phyloP scores from a whole-genome alignment of 2,113 vertebrate genomes.

The Geococcyx californianus region DNA sequence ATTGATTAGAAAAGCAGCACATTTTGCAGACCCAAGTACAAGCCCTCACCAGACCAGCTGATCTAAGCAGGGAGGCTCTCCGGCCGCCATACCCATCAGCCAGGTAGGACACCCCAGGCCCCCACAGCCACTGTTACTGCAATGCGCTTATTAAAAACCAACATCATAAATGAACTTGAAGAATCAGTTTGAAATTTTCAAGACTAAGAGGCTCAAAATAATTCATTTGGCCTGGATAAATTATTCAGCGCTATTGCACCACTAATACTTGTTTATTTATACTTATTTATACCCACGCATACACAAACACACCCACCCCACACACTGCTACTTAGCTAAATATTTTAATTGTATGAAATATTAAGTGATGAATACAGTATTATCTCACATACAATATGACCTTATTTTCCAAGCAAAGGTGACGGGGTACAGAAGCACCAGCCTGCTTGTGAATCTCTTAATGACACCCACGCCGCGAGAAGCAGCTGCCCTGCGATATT shows the following conservation, averaged over 20 bases:
- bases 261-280: constrained; percentile 64
- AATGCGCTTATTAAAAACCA: neutral
- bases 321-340: constrained; percentile 35
- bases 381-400: neutral
- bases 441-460: neutral
- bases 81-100: neutral
- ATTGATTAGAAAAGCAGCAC: neutral
- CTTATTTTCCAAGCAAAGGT: constrained; percentile 25
- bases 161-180: neutral
- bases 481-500: neutral
- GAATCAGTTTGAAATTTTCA: constrained; percentile 31
- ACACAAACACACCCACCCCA: neutral
- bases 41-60: neutral
- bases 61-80: neutral
- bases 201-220: constrained; percentile 54
- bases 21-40: neutral
- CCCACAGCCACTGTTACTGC: neutral
- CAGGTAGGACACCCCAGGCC: neutral
- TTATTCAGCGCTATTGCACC: constrained; percentile 63
- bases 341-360: constrained; percentile 64
- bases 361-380: constrained; percentile 1
- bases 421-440: neutral
- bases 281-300: constrained; percentile 24
- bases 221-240: constrained; percentile 62
- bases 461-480: neutral